phyloP scores from a whole-genome alignment of 2,113 vertebrate species.

The Rhinolophus sinicus region DNA sequence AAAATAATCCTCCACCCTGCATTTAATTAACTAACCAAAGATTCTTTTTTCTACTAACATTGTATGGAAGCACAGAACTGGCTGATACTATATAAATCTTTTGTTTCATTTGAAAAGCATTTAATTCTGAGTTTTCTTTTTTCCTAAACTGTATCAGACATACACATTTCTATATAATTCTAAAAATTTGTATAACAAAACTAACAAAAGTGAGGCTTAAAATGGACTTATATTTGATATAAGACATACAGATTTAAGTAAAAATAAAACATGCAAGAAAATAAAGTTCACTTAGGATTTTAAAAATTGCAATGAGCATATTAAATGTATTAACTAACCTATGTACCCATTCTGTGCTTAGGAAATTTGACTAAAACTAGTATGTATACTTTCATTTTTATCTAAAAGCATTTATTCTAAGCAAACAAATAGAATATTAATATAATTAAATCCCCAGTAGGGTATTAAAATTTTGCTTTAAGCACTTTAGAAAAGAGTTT shows the following conservation, averaged over 20 bases:
- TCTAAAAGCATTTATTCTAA: slow-evolving; percentile 30
- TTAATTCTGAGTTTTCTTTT: slow-evolving; percentile 27
- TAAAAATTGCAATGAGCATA: slow-evolving; percentile 12
- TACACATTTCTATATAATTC: neutral
- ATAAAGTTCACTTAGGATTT: neutral
- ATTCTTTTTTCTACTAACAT: neutral
- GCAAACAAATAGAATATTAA: slow-evolving; percentile 37
- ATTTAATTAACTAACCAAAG: neutral
- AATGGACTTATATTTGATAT: slow-evolving; percentile 6
- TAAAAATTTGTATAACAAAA: slow-evolving; percentile 45
- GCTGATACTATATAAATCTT: neutral
- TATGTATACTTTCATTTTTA: slow-evolving; percentile 25
- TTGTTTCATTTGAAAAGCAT: neutral
- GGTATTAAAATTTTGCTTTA: slow-evolving; percentile 14
- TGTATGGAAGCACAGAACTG: neutral
- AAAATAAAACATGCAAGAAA: slow-evolving; percentile 36
- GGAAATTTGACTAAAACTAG: slow-evolving; percentile 24
- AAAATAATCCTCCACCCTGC: neutral
- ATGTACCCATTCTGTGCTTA: neutral
- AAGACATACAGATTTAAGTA: neutral
- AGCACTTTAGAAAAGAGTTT: neutral
- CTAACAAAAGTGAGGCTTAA: slow-evolving; percentile 23
- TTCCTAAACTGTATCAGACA: neutral
- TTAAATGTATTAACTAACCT: neutral
- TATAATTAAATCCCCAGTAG: neutral